Percentiles rank a stretch among this genome's conserved stretches.
These are phyloP conservation scores for Synanthedon andrenaeformis DNA, from an alignment of 2,888 invertebrate species.

Conservation along the genomic window DNA sequence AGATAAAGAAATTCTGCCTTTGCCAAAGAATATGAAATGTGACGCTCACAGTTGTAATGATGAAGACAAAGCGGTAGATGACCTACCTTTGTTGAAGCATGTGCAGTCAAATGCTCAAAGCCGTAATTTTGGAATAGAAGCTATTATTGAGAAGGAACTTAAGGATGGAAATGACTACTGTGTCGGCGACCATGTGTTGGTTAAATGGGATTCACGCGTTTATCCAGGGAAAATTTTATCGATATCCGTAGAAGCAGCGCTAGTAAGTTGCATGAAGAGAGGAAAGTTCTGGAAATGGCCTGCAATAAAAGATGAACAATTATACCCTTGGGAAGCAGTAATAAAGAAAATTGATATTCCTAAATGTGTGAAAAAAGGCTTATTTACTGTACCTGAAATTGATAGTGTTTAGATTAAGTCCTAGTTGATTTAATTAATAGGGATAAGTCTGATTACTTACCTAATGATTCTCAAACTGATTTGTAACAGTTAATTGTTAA, in stretches of 20 bases:
- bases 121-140: background rate
- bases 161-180: background rate
- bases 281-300: conserved; percentile 1
- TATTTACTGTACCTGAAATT: conserved; percentile 2
- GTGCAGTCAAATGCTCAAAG: background rate
- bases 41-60: too few relatives aligned
- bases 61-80: background rate
- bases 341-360: conserved; percentile 1
- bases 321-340: background rate
- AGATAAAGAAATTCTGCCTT: background rate
- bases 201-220: background rate
- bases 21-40: background rate
- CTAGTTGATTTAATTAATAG: too few relatives aligned
- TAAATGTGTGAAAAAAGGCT: conserved; percentile 1
- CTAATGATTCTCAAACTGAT: too few relatives aligned
- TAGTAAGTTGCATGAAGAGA: conserved; percentile 1
- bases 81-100: background rate
- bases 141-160: background rate
- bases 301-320: background rate
- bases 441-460: too few relatives aligned
- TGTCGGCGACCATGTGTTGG: background rate
- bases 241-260: background rate
- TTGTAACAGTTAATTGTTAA: too few relatives aligned
- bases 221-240: background rate
- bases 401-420: background rate